Evolutionary conservation across 2,797 vertebrate species (phyloP), one percentile per base, ranked within the genome.

Genomic region (Myotis myotis): DNA sequence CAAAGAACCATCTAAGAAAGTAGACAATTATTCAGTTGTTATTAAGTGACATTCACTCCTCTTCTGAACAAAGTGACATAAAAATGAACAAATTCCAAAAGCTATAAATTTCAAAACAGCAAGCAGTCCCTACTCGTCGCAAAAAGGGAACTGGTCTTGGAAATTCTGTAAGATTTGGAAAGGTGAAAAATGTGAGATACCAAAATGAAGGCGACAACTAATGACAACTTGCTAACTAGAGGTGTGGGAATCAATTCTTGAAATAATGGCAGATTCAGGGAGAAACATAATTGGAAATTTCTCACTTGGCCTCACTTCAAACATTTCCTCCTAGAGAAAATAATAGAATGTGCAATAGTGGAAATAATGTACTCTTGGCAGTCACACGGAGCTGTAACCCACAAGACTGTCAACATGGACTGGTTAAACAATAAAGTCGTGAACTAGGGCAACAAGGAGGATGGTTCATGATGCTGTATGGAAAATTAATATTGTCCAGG

Each of bases 221-320:
- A 64, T n/a, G 22, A 57, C 17, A 74, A 47, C n/a, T 84, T 76
- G 22, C 68, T 94, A 81, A 25, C 33, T 81, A 68, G 44, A 66
- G 9, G 23, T 60, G 30, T 62, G 36, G 9, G 30, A n/a, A 79
- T 53, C 49, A 51, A 36, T 70, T 28, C 7, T 75, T 70, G 84
- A 87, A 83, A 51, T 68, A 62, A 89, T 87, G 47, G 68, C 23
- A 87, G 51, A 64, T 64, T 92, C 4, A 6, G 36, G 12, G 68
- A 80, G 57, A 90, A 87, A 71, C 36, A 2, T 62, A 94, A 87
- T 87, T 85, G 66, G 62, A 78, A 78, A 92, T 79, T 74, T 83
- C n/a, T 84, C 36, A 33, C 15, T 92, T 89, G 80, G 36, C 79
- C 23, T 93, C 33, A 66, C 51, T 70, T 86, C 36, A 80, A 87